Percentiles rank a stretch among this genome's conserved stretches.
Evolutionary conservation across 1,140 invertebrate species (phyloP).

Genomic region (Ephestia elutella): DNA sequence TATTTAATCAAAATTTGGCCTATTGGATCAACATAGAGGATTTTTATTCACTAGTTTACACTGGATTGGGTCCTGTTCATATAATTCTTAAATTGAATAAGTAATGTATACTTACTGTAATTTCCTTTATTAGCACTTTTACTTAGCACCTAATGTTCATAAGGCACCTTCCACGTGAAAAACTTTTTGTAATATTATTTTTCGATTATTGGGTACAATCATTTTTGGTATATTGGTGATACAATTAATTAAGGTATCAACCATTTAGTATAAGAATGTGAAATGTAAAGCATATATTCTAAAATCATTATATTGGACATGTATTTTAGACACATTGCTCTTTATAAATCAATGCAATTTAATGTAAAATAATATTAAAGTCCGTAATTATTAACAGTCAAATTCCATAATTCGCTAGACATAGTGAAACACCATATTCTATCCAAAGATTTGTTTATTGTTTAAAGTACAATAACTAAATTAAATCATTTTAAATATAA

Average conservation of each 20-base stretch:
- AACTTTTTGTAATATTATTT: conserved; percentile 18
- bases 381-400: conserved; percentile 37
- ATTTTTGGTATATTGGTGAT: background rate
- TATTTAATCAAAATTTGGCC: conserved; percentile 28
- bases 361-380: conserved; percentile 7
- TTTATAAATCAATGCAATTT: conserved; percentile 18
- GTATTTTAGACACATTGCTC: conserved; percentile 21
- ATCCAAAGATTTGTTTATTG: conserved; percentile 63
- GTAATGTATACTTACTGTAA: background rate
- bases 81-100: conserved; percentile 7
- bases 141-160: conserved; percentile 27
- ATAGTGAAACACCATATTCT: conserved; percentile 47
- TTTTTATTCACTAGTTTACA: too few species aligned
- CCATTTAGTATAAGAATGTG: conserved; percentile 27
- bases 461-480: conserved; percentile 61
- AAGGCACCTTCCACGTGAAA: conserved; percentile 25
- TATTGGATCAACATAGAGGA: conserved; percentile 17
- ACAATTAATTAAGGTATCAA: conserved; percentile 4
- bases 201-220: conserved; percentile 19
- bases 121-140: conserved; percentile 25
- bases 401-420: conserved; percentile 30
- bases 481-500: conserved; percentile 47
- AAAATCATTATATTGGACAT: conserved; percentile 44
- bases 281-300: conserved; percentile 68
- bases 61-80: conserved; percentile 10